Conservation (phyloP, 92 coral and sea anemone species). For the Ricordea florida region DNA sequence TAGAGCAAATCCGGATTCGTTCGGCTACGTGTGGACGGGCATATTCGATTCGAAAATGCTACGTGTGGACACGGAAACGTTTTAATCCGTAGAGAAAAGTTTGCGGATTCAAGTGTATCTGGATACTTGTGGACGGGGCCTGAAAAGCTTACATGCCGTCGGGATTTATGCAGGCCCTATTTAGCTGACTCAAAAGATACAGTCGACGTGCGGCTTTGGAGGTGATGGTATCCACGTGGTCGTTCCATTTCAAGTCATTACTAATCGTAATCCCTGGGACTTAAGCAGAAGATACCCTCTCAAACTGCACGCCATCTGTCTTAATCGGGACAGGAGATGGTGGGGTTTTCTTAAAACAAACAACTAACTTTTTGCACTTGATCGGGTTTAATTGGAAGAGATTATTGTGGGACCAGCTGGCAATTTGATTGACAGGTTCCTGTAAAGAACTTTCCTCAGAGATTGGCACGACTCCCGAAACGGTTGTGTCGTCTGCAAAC, state of each 20-base stretch:
- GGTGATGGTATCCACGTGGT: too few relatives aligned
- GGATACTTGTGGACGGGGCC: too few relatives aligned
- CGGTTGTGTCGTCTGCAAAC: slow-evolving; percentile 59
- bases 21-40: too few relatives aligned
- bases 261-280: not conserved
- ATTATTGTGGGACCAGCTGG: slow-evolving; percentile 41
- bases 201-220: too few relatives aligned
- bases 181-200: too few relatives aligned
- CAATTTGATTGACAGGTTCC: slow-evolving; percentile 6
- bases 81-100: too few relatives aligned
- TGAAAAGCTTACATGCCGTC: too few relatives aligned
- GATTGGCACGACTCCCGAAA: slow-evolving; percentile 34
- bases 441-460: slow-evolving; percentile 23
- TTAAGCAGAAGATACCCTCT: not conserved
- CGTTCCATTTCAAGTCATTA: not conserved
- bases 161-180: too few relatives aligned
- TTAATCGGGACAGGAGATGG: not conserved
- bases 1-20: too few relatives aligned
- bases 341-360: not conserved
- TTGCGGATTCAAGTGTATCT: too few relatives aligned
- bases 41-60: too few relatives aligned
- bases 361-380: not conserved
- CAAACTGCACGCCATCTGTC: not conserved
- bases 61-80: too few relatives aligned
- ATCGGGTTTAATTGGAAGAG: slow-evolving; percentile 22